Evolutionary conservation across 2,888 invertebrate species (phyloP), one percentile per base, ranked within the genome.

Genomic region (Hypselothyrea guttata): DNA sequence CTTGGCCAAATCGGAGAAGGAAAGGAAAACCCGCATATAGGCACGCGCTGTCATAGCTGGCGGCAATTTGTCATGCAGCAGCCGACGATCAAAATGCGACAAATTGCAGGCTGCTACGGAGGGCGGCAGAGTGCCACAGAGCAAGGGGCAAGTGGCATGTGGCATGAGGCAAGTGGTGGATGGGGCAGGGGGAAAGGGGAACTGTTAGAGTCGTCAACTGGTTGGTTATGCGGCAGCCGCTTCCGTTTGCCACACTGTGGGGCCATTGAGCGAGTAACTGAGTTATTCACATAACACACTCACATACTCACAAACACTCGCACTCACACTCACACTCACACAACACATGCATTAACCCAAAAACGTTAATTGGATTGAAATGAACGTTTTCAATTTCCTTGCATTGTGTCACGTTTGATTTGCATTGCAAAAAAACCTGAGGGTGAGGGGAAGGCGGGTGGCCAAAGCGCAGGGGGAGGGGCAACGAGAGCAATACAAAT

Each of bases 321-420:
- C n/a, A 33, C 46, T 51, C 38, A 42, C 3, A 33, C 8, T 8
- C 9, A 13, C 13, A 45, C 16, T 41, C 15, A 7, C 33, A 47
- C 42, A 49, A 48, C 45, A 48, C 66, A 74, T 87, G 84, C 87
- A 86, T 88, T 88, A 88, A 88, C 88, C 88, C 85, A 86, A 79
- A 87, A 82, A 88, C 84, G 78, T 86, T 88, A 88, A 88, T 88
- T 88, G 88, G 88, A 88, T 88, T 88, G 70, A 71, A 78, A 82
- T 82, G 82, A 74, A 71, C 78, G 82, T 74, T 75, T 75, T 81
- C 72, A 75, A 76, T 72, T 86, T 84, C 75, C 77, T 75, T 59
- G 68, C 81, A 78, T 71, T 84, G 70, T 82, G 82, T 82, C 84
- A 77, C 82, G 78, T 81, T 84, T 82, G 70, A 70, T 68, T 76